These are phyloP conservation scores for Chauna torquata DNA, from an alignment of 2,113 vertebrate species.

Conservation along the genomic window DNA sequence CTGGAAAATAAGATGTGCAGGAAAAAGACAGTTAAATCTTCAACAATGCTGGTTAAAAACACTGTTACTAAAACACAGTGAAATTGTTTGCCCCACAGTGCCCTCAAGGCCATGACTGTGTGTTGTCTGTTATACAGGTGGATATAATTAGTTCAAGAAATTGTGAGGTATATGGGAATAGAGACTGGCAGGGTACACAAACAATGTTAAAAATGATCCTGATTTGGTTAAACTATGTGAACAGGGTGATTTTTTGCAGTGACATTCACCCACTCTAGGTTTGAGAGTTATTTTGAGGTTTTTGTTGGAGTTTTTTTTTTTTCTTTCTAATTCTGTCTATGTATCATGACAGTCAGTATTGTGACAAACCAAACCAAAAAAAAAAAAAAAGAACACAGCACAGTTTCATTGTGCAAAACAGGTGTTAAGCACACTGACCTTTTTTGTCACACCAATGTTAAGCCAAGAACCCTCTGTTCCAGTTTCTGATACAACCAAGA, in stretches of 20 bases:
- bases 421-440: background rate
- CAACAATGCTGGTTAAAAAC: background rate
- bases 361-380: background rate
- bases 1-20: background rate
- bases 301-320: background rate
- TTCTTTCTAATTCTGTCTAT: background rate
- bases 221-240: background rate
- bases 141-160: background rate
- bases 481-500: background rate
- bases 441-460: background rate
- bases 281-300: background rate
- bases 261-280: background rate
- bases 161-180: background rate
- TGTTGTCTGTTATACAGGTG: background rate
- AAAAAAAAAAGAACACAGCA: background rate
- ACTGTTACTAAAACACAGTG: background rate
- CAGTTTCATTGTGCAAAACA: background rate
- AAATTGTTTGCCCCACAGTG: accelerated
- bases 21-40: background rate
- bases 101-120: background rate
- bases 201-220: background rate
- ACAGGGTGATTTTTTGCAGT: background rate
- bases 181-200: background rate
- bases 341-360: background rate
- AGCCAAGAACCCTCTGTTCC: background rate